Evolutionary conservation across 2,113 vertebrate genomes (phyloP), one percentile per base, ranked within the genome.

Genomic region (Xiphias gladius): DNA sequence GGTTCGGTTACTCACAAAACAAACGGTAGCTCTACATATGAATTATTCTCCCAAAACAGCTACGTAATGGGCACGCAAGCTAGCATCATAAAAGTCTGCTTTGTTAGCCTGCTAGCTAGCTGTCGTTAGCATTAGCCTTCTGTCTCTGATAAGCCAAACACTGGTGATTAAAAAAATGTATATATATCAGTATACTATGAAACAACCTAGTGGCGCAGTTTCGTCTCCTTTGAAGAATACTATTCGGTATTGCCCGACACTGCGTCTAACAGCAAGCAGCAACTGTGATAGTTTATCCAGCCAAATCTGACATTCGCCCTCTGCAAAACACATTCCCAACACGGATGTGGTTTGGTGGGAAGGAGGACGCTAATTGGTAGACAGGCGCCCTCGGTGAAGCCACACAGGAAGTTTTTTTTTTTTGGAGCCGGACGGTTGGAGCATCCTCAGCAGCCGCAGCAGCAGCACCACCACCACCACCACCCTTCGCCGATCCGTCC

Each of bases 51-150:
- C 17, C 11, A 43, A 30, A 28, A 14, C 30, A 20, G 43, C 22
- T 20, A 14, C 17, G 0, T n/a, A 16, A 3, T 20, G 10, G 37
- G 30, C 16, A 68, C 5, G 39, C 9, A 5, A 62, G 64, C 69
- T 76, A 82, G 35, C 35, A 73, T n/a, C 43, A 68, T 73, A 67
- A 88, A 70, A 79, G n/a, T 57, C 70, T 73, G 88, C 82, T 86
- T 88, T 88, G 91, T 90, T 91, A 86, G 83, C 84, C 32, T 67
- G 80, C 68, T 83, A 86, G 80, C 67, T 84, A 82, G 73, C 76
- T 39, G 50, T 0, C 62, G 43, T 82, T 79, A 88, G 79, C 90
- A 39, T 75, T 83, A 81, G 85, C 76, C 12, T 48, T 66, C 30
- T 1, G 12, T 12, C 32, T 50, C 1, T 14, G 26, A 37, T 22